phyloP scores from a whole-genome alignment of 2,113 vertebrate genomes.

The Salvelinus fontinalis region DNA sequence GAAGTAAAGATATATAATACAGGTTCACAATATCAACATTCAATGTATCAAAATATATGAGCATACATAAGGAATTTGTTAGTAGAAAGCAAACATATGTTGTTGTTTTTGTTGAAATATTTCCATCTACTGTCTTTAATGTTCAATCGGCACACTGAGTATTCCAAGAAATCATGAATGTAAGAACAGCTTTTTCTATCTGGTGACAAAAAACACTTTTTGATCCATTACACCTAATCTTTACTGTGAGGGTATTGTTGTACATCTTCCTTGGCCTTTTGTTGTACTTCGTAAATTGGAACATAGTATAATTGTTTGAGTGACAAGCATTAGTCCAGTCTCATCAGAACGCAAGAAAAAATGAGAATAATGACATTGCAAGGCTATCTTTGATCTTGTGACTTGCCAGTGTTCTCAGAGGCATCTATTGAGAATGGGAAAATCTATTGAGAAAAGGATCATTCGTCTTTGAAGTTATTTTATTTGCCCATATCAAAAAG shows the following conservation, averaged over 20 bases:
- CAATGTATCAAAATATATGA: background rate
- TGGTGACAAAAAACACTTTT: too few species aligned
- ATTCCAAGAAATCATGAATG: too few species aligned
- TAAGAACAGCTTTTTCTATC: too few species aligned
- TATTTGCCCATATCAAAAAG: constrained; percentile 10
- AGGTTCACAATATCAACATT: background rate
- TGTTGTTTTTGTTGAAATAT: background rate
- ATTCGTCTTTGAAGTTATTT: constrained; percentile 23
- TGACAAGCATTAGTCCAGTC: background rate
- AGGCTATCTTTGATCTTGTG: constrained; percentile 14
- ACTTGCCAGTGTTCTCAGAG: background rate
- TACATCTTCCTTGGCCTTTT: background rate
- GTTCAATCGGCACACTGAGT: too few species aligned
- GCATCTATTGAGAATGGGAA: too few species aligned
- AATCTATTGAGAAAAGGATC: background rate
- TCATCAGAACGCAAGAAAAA: background rate
- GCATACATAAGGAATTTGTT: background rate
- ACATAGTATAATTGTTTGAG: background rate
- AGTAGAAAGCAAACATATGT: background rate
- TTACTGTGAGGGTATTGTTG: background rate
- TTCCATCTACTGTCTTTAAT: background rate
- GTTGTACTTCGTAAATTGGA: background rate
- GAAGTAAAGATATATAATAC: background rate
- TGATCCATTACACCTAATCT: too few species aligned
- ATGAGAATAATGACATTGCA: too few species aligned